Conservation (phyloP, 2,113 vertebrate species). For the Percopsis transmontana region DNA sequence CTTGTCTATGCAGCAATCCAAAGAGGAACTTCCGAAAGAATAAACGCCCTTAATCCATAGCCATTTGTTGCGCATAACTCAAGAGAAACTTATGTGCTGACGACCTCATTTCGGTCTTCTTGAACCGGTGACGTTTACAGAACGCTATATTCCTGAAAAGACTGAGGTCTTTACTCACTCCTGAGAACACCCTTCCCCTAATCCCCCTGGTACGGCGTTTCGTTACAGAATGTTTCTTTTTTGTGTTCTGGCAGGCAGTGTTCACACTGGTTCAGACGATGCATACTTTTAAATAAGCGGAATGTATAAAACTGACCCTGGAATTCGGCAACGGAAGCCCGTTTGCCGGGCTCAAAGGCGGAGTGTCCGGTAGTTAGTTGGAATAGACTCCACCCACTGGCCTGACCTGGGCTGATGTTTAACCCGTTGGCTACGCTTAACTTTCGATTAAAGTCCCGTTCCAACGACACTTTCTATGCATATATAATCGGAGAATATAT, state of each 20-base stretch:
- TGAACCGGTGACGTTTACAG: neutral
- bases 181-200: too few species aligned
- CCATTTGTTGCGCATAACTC: constrained; percentile 33
- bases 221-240: too few species aligned
- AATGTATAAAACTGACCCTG: constrained; percentile 5
- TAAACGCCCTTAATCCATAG: constrained; percentile 11
- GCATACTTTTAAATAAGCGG: neutral
- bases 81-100: constrained; percentile 38
- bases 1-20: constrained; percentile 36
- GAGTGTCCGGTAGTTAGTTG: constrained; percentile 64
- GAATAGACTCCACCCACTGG: constrained; percentile 38
- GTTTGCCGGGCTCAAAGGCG: constrained; percentile 53
- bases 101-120: constrained; percentile 38
- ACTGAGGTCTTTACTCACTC: neutral
- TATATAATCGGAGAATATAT: neutral
- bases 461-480: neutral
- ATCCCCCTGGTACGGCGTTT: too few species aligned
- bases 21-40: constrained; percentile 23
- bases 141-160: neutral
- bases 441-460: too few species aligned
- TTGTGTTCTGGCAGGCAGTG: too few species aligned
- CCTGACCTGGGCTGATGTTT: neutral
- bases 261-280: too few species aligned
- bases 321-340: constrained; percentile 61
- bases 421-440: too few species aligned